Evolutionary conservation across 2,888 invertebrate species (phyloP).

Genomic region (Leptopilina myrica): DNA sequence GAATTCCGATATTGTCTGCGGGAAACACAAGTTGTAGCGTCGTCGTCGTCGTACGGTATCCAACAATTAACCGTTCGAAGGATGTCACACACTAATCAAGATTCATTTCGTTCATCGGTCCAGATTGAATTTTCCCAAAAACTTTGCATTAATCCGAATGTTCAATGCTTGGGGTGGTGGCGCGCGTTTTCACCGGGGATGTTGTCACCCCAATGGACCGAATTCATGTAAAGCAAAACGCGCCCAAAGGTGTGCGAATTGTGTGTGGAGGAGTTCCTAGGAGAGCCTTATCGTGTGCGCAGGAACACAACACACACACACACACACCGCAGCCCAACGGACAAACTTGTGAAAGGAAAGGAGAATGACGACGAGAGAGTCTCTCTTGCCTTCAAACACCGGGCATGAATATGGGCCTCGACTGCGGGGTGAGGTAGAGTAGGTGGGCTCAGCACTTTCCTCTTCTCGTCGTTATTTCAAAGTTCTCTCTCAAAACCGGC

Average conservation of each 20-base stretch:
- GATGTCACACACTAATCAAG: slow-evolving; percentile 17
- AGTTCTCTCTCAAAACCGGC: slow-evolving; percentile 4
- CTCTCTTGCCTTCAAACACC: background rate
- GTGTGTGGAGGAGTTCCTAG: background rate
- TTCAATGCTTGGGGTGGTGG: slow-evolving; percentile 43
- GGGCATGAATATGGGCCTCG: background rate
- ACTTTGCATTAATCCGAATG: slow-evolving; percentile 22
- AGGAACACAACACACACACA: background rate
- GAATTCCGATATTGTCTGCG: background rate
- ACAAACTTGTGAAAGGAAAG: slow-evolving; percentile 68
- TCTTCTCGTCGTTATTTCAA: slow-evolving; percentile 8
- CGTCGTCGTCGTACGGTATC: slow-evolving; percentile 17
- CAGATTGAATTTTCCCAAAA: slow-evolving; percentile 46
- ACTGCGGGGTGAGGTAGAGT: background rate
- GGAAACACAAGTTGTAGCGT: slow-evolving; percentile 12
- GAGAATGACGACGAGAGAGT: background rate
- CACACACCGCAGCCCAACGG: slow-evolving; percentile 54
- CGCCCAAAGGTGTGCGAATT: background rate
- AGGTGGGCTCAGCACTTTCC: slow-evolving; percentile 32
- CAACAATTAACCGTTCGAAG: slow-evolving; percentile 27
- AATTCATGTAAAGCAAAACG: slow-evolving; percentile 25
- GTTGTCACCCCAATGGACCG: slow-evolving; percentile 31
- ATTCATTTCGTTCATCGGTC: slow-evolving; percentile 24
- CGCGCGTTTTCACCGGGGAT: slow-evolving; percentile 24
- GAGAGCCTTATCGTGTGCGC: slow-evolving; percentile 13